Evolutionary conservation across 2,113 vertebrate genomes (phyloP), one percentile per base, ranked within the genome.

Genomic region (Melanerpes formicivorus): DNA sequence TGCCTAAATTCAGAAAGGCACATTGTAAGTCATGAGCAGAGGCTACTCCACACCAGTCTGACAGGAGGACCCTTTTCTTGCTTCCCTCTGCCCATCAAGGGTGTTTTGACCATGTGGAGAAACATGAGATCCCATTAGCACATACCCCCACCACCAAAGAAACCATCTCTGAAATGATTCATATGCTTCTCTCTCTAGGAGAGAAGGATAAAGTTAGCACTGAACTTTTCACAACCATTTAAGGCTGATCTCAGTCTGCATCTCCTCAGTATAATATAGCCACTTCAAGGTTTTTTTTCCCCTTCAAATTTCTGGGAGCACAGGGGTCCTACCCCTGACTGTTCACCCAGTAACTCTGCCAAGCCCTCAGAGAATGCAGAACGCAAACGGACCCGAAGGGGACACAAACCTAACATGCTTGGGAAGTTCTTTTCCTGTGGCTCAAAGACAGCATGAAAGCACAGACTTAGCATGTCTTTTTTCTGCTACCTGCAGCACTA

Each of bases 1-100:
- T 90, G 74, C 72, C 80, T 66, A 34, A 84, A 91, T 65, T 91
- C 93, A 91, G 90, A 88, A 88, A 94, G 89, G 85, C 90, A 76
- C 74, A 73, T 17, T 42, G 29, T 29, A n/a, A 58, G 29, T 90
- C 67, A 59, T 0, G 0, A 79, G 58, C 11, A 18, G 63, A 72
- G 40, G 44, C 44, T 2, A 8, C 19, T 79, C 59, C 60, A 64
- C 18, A 46, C 12, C 23, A 34, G 19, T 18, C 40, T 32, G 56
- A 74, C 17, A 40, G 62, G 9, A 81, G 63, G 26, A 66, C 48
- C 64, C 18, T 64, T 34, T 56, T 62, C 23, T 44, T 77, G 34
- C 40, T 89, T 40, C 3, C 5, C 34, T 11, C 17, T 71, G 65
- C 32, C 65, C n/a, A 56, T 37, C 14, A n/a, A 83, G 26, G 42